Evolutionary conservation across 2,888 invertebrate species (phyloP), one percentile per base, ranked within the genome.

Genomic region (Hemaris fuciformis): DNA sequence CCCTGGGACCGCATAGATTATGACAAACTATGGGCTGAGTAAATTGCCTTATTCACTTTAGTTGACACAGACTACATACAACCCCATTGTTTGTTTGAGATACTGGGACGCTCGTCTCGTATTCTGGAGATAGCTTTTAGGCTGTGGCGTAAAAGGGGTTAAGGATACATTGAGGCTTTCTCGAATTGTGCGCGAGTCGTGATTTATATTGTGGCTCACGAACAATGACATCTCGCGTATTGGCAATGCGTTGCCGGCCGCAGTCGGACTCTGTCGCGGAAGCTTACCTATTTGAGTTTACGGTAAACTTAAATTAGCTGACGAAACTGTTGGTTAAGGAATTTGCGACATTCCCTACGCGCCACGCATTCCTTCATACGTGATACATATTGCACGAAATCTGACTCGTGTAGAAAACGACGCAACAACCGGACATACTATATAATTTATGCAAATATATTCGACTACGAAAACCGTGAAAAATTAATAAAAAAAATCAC

Each of bases 281-380:
- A 89, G 88, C 88, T 73, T 72, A 76, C 71, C 76, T 71, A 45
- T 72, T 77, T 66, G 74, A 73, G 75, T 74, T 85, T 88, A 91
- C 91, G 90, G 91, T 91, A 90, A 89, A 90, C 80, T 87, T 84
- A 88, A 88, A 91, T 91, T 89, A 89, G 77, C 80, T 76, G 75
- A 77, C 79, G 73, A 87, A 85, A 85, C 81, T 79, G 83, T 80
- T 78, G 68, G 72, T 72, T 64, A 70, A 74, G 70, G 67, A 66
- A 70, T 75, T 76, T 70, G 57, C 48, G 7, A 60, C 48, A 53
- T 53, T 60, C 38, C 48, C 7, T 3, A 41, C 60, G 22, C 18
- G 15, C 43, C 31, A 22, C 23, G 41, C 53, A 20, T 18, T 34
- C 23, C 41, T 18, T 8, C 60, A 25, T 5, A 41, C 38, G 48